Evolutionary conservation across 2,797 vertebrate genomes (phyloP), one percentile per base, ranked within the genome.

Genomic region (Acropternis orthonyx): DNA sequence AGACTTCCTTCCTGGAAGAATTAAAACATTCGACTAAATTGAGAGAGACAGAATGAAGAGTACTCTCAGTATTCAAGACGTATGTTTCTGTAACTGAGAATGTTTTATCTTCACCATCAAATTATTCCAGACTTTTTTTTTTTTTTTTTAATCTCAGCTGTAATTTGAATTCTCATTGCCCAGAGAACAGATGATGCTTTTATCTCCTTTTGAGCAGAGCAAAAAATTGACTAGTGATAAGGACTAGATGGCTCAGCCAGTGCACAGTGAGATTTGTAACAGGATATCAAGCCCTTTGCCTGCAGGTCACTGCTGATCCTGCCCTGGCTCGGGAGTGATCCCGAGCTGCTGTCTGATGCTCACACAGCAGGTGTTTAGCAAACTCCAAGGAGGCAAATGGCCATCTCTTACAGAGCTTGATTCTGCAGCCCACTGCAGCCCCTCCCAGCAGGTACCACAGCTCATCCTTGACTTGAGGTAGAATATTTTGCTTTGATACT

Each of bases 101-200:
- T 24, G 92, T 94, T 92, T 96, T 89, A 82, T 94, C 85, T 93
- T 89, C 67, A 24, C 37, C n/a, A 59, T 93, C 79, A 95, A 66
- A 92, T 96, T 92, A 91, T 91, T 93, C 51, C 22, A 62, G 69
- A 6, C 52, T 79, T 10, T 26, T 46, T 59, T 74, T 88, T 54
- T 86, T 86, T 37, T 37, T 37, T 89, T 66, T n/a, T n/a, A 12
- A 52, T 16, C 65, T 91, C 27, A 30, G 36, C 37, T 78, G 49
- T 73, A 92, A 81, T 77, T 82, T 72, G 85, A 91, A 73, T 81
- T 88, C 24, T 84, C 12, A 51, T 95, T 89, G 88, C 67, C 92
- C 91, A 48, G 83, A 88, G 67, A 88, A 94, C 72, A 91, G 69
- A 77, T 76, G 56, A 89, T 71, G 46, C 27, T 80, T 90, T 88